These are phyloP conservation scores for Grammomys dolichurus DNA, from an alignment of 2,113 vertebrate species.

Conservation along the genomic window DNA sequence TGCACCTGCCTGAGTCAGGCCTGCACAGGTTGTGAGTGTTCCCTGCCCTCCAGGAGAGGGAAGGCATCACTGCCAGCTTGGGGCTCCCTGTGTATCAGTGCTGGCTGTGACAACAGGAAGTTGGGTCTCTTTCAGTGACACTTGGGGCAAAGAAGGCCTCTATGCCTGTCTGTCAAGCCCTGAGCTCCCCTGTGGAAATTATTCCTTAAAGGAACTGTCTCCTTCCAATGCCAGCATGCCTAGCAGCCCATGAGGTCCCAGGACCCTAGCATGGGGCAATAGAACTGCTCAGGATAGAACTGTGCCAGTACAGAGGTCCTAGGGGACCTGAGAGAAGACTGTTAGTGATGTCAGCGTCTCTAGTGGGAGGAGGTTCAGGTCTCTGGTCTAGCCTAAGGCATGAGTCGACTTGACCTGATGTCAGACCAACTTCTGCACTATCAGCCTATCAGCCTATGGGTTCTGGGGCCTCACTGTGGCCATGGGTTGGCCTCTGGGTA, in stretches of 20 bases:
- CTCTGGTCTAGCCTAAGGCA: not conserved
- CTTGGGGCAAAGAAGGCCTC: not conserved
- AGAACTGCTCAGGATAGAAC: not conserved
- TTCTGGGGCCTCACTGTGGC: not conserved
- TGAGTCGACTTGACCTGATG: not conserved
- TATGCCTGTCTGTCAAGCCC: not conserved
- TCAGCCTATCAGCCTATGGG: too few relatives aligned
- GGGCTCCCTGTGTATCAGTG: not conserved
- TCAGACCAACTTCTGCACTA: not conserved
- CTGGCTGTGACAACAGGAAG: not conserved
- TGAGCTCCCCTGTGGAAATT: not conserved
- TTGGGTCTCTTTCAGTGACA: not conserved
- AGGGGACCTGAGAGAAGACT: not conserved
- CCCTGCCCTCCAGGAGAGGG: not conserved
- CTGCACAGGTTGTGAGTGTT: not conserved
- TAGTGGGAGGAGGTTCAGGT: not conserved
- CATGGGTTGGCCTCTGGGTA: not conserved
- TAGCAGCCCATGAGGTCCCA: not conserved
- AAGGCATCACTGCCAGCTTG: not conserved
- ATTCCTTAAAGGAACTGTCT: not conserved
- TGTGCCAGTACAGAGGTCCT: accelerated
- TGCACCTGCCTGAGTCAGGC: not conserved
- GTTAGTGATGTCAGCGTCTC: not conserved
- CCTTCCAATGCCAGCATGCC: not conserved
- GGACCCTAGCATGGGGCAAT: not conserved